Evolutionary conservation across 2,888 invertebrate genomes (phyloP).

Genomic region (Papilio gigon): DNA sequence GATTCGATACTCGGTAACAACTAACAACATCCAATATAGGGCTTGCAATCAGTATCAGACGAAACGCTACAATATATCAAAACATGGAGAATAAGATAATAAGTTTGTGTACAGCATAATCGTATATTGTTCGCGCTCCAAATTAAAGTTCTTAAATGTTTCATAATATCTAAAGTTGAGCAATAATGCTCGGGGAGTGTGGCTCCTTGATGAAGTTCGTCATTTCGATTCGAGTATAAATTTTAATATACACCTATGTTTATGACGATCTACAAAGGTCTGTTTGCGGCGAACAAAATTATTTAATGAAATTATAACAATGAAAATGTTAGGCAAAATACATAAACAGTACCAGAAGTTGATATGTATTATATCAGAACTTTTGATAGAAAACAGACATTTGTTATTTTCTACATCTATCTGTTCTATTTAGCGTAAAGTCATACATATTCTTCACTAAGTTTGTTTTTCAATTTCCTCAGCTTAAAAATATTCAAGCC

Average conservation of each 20-base stretch:
- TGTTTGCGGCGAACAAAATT: not conserved
- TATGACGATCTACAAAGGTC: not conserved
- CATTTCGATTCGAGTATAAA: conserved; percentile 28
- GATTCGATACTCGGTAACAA: conserved; percentile 74
- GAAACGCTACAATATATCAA: conserved; percentile 43
- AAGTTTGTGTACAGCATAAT: conserved; percentile 31
- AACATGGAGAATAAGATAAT: conserved; percentile 25
- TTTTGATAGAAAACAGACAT: no score
- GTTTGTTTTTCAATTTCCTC: conserved; percentile 14
- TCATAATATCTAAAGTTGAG: conserved; percentile 39
- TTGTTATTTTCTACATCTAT: not conserved
- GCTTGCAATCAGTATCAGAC: conserved; percentile 43
- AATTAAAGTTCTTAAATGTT: conserved; percentile 40
- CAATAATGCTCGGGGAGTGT: conserved; percentile 32
- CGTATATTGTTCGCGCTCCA: conserved; percentile 35
- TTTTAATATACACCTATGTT: conserved; percentile 32
- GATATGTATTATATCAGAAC: not conserved
- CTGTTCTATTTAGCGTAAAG: not conserved
- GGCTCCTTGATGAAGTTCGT: conserved; percentile 24
- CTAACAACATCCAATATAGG: conserved; percentile 66
- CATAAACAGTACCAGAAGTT: not conserved
- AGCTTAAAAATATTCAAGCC: conserved; percentile 16
- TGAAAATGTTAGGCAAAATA: not conserved
- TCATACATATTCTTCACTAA: not conserved
- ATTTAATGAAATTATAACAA: not conserved